These are phyloP conservation scores for Pomacea canaliculata DNA, from an alignment of 2,888 invertebrate genomes.

Conservation along the genomic window DNA sequence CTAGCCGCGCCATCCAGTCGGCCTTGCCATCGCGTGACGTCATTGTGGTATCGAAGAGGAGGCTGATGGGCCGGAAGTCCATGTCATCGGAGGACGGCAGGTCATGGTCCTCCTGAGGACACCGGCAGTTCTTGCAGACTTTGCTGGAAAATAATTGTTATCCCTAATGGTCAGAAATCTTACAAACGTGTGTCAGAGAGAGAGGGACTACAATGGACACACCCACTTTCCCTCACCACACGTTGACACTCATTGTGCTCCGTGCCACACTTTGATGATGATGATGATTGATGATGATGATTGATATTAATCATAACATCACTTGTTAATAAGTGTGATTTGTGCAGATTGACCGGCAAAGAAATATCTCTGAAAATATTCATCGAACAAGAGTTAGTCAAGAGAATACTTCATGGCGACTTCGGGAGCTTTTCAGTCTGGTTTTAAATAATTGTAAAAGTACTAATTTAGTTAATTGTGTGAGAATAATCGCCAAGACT, in stretches of 20 bases:
- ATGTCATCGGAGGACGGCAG: slow-evolving; percentile 49
- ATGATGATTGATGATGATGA: too few relatives aligned
- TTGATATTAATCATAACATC: background rate
- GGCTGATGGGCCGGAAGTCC: slow-evolving; percentile 47
- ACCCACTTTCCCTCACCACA: background rate
- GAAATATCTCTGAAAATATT: too few relatives aligned
- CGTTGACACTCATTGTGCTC: background rate
- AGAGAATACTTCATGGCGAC: too few relatives aligned
- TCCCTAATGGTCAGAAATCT: background rate
- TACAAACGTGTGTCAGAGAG: background rate
- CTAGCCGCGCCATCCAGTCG: slow-evolving; percentile 45
- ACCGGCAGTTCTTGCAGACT: slow-evolving; percentile 59
- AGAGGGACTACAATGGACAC: background rate
- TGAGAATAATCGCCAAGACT: too few relatives aligned
- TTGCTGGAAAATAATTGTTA: slow-evolving; percentile 42
- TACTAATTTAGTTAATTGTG: too few relatives aligned
- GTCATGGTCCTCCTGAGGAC: slow-evolving; percentile 60
- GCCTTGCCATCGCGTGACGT: slow-evolving; percentile 29
- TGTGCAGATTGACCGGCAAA: too few relatives aligned
- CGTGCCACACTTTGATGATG: background rate
- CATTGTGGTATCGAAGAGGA: slow-evolving; percentile 42
- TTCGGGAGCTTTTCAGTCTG: too few relatives aligned
- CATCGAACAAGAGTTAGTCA: too few relatives aligned
- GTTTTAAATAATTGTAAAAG: too few relatives aligned
- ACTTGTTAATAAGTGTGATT: too few relatives aligned